These are phyloP conservation scores for Drosophila affinis DNA, from an alignment of 2,888 invertebrate genomes.

Conservation along the genomic window DNA sequence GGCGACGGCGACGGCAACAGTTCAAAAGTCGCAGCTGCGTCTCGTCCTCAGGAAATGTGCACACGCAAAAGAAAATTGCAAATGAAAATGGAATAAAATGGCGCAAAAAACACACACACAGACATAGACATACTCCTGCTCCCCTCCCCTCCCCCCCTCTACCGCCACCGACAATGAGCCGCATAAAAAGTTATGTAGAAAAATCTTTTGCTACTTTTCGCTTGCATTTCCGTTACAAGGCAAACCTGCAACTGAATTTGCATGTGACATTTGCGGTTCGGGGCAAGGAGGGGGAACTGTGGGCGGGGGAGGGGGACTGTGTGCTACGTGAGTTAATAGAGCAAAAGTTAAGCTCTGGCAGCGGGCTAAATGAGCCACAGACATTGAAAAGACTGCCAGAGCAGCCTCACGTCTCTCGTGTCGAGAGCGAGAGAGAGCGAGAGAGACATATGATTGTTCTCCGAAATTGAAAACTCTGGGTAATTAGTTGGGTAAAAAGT, in stretches of 20 bases:
- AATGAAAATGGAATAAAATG: constrained; percentile 74
- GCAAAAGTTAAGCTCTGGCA: constrained; percentile 17
- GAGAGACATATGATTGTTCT: neutral
- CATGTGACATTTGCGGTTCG: constrained; percentile 71
- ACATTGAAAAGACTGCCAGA: constrained; percentile 12
- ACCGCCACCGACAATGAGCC: constrained; percentile 60
- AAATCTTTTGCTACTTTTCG: constrained; percentile 68
- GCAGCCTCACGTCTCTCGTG: constrained; percentile 4
- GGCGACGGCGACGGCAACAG: no score
- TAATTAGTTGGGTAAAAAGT: constrained; percentile 15
- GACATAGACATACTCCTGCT: no score
- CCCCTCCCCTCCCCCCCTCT: neutral
- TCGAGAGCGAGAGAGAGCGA: neutral
- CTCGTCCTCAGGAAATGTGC: constrained; percentile 61
- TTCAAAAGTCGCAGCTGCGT: constrained; percentile 62
- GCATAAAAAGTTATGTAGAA: constrained; percentile 71
- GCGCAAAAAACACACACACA: constrained; percentile 50
- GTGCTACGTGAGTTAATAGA: constrained; percentile 43
- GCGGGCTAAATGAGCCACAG: constrained; percentile 1
- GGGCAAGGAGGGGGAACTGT: no score
- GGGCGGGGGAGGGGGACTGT: neutral
- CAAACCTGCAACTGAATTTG: constrained; percentile 68
- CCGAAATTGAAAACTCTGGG: constrained; percentile 7
- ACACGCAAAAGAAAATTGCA: constrained; percentile 69
- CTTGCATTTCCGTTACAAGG: constrained; percentile 70